Conservation (phyloP, 2,888 invertebrate genomes). For the Frankliniella fusca region DNA sequence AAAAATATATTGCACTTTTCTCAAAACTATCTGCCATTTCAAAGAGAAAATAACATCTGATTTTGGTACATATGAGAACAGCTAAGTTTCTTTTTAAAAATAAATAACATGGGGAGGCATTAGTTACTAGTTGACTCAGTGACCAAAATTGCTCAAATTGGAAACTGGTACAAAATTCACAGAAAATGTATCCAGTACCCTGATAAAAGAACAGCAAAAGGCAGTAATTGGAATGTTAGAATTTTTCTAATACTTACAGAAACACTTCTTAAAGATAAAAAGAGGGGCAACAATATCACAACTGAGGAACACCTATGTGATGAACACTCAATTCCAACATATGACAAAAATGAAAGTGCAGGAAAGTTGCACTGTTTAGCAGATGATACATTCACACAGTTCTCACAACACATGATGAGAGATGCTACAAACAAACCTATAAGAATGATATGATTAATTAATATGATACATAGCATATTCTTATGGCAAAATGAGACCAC, state of each 20-base stretch:
- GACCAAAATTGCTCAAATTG: background rate
- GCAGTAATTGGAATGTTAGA: conserved; percentile 20
- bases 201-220: background rate
- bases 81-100: background rate
- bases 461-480: conserved; percentile 15
- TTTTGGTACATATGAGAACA: background rate
- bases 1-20: conserved; percentile 11
- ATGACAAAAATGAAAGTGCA: conserved; percentile 17
- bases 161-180: background rate
- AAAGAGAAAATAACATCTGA: background rate
- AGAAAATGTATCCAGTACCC: background rate
- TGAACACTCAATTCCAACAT: conserved; percentile 21
- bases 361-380: conserved; percentile 4
- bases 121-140: background rate
- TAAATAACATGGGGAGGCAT: background rate
- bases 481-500: background rate
- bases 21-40: background rate
- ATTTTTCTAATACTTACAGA: conserved; percentile 14
- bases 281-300: conserved; percentile 14
- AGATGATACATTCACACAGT: background rate
- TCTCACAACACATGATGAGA: background rate
- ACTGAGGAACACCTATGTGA: background rate
- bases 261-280: conserved; percentile 15
- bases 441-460: conserved; percentile 19
- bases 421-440: conserved; percentile 17